Conservation (phyloP, 2,888 invertebrate species). For the Eumerus sabulonum region DNA sequence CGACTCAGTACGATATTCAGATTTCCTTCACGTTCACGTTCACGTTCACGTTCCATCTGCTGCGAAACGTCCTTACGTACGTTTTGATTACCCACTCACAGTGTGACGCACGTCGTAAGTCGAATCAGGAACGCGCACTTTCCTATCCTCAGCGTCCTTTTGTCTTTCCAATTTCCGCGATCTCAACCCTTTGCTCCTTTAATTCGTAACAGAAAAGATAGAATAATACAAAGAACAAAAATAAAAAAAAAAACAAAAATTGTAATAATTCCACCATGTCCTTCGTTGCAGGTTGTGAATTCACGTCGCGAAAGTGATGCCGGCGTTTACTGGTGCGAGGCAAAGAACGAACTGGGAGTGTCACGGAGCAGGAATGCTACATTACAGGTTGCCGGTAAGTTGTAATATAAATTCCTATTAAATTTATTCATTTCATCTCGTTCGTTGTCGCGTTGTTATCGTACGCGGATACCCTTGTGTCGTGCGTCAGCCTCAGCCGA, state of each 20-base stretch:
- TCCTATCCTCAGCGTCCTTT: slow-evolving; percentile 41
- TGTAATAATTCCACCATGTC: slow-evolving; percentile 39
- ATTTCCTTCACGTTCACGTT: too few species aligned
- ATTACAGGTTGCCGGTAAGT: slow-evolving; percentile 90
- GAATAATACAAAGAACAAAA: too few species aligned
- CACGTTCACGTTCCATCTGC: slow-evolving; percentile 6
- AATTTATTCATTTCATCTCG: slow-evolving; percentile 68
- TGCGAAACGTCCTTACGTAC: slow-evolving; percentile 16
- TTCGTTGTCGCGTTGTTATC: too few species aligned
- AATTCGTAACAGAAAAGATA: too few species aligned
- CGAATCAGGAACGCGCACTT: slow-evolving; percentile 33
- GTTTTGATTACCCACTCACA: slow-evolving; percentile 44
- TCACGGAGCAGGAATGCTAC: slow-evolving; percentile 91
- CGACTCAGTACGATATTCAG: too few species aligned
- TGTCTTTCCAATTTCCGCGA: slow-evolving; percentile 43
- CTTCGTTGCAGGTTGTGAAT: slow-evolving; percentile 83
- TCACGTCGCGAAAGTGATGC: slow-evolving; percentile 91
- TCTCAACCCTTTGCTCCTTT: slow-evolving; percentile 38
- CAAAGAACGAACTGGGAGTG: slow-evolving; percentile 89
- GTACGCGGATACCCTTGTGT: too few species aligned
- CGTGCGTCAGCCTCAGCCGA: too few species aligned
- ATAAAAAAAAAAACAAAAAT: too few species aligned
- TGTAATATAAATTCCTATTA: slow-evolving; percentile 69
- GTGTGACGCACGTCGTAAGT: slow-evolving; percentile 24
- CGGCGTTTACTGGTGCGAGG: slow-evolving; percentile 94